Percentiles rank a stretch among this genome's conserved stretches.
These are phyloP conservation scores for Leptobrachium leishanense DNA, from an alignment of 2,113 vertebrate genomes.

Conservation along the genomic window DNA sequence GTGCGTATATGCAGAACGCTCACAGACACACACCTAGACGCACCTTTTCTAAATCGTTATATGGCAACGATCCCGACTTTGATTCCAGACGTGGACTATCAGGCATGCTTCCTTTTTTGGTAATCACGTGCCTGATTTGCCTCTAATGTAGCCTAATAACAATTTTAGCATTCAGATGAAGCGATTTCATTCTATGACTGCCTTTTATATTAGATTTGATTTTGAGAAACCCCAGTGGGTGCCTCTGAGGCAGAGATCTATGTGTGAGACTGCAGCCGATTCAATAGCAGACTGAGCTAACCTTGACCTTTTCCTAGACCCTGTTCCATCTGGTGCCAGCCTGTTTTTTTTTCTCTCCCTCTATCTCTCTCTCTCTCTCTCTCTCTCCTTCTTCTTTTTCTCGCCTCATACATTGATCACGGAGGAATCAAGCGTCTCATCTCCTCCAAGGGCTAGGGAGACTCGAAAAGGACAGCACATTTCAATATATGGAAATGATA, in stretches of 20 bases:
- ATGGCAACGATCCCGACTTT: conserved; percentile 72
- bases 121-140: conserved; percentile 73
- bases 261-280: conserved; percentile 82
- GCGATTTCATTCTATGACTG: conserved; percentile 82
- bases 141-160: conserved; percentile 85
- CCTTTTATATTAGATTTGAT: conserved; percentile 86
- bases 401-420: conserved; percentile 84
- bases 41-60: conserved; percentile 57
- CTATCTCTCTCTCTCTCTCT: conserved; percentile 33
- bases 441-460: conserved; percentile 73
- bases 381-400: conserved; percentile 56
- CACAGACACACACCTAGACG: background rate
- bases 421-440: conserved; percentile 70
- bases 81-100: conserved; percentile 73
- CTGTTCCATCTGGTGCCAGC: conserved; percentile 88
- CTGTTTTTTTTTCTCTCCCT: conserved; percentile 62
- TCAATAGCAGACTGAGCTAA: conserved; percentile 85
- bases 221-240: conserved; percentile 85
- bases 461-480: conserved; percentile 72
- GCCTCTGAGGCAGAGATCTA: conserved; percentile 85
- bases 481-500: conserved; percentile 83
- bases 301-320: conserved; percentile 89
- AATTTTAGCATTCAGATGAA: conserved; percentile 91
- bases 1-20: background rate
- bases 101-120: conserved; percentile 73